Percentiles rank a stretch among this genome's conserved stretches.
Evolutionary conservation across 2,888 invertebrate genomes (phyloP).

Genomic region (Malthinus seriepunctatus): DNA sequence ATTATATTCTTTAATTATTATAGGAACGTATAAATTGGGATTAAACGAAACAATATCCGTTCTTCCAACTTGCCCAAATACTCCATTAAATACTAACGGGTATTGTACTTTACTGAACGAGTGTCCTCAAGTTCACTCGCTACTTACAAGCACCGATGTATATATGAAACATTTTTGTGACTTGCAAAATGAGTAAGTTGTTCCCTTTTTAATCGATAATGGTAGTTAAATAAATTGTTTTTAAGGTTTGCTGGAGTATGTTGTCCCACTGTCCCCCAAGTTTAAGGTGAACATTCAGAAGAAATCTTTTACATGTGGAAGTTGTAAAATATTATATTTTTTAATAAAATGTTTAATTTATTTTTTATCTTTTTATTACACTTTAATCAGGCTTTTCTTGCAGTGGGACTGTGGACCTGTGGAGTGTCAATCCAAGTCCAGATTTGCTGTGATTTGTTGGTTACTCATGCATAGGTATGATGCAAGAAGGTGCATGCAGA

Average conservation of each 20-base stretch:
- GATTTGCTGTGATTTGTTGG: too few relatives aligned
- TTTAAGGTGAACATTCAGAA: too few relatives aligned
- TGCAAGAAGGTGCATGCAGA: too few relatives aligned
- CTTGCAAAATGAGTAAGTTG: slow-evolving; percentile 18
- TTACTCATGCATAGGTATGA: too few relatives aligned
- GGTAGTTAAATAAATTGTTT: neutral
- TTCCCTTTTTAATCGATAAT: neutral
- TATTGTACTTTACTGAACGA: slow-evolving; percentile 14
- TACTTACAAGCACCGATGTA: neutral
- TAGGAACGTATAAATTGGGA: slow-evolving; percentile 19
- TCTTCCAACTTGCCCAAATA: slow-evolving; percentile 11
- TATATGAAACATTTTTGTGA: slow-evolving; percentile 12
- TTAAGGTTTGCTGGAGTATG: slow-evolving; percentile 6
- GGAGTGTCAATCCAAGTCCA: too few relatives aligned
- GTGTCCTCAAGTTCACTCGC: slow-evolving; percentile 15
- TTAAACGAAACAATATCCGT: slow-evolving; percentile 13
- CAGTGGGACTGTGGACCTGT: too few relatives aligned
- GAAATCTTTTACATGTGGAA: neutral
- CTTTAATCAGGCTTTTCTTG: too few relatives aligned
- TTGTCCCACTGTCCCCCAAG: too few relatives aligned
- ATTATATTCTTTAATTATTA: neutral
- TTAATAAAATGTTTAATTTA: too few relatives aligned
- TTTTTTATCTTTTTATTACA: too few relatives aligned
- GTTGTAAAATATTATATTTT: too few relatives aligned
- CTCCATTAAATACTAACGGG: slow-evolving; percentile 9